Percentiles rank a stretch among this genome's conserved stretches.
These are phyloP conservation scores for Heliornis fulica DNA, from an alignment of 2,113 vertebrate species.

Conservation along the genomic window DNA sequence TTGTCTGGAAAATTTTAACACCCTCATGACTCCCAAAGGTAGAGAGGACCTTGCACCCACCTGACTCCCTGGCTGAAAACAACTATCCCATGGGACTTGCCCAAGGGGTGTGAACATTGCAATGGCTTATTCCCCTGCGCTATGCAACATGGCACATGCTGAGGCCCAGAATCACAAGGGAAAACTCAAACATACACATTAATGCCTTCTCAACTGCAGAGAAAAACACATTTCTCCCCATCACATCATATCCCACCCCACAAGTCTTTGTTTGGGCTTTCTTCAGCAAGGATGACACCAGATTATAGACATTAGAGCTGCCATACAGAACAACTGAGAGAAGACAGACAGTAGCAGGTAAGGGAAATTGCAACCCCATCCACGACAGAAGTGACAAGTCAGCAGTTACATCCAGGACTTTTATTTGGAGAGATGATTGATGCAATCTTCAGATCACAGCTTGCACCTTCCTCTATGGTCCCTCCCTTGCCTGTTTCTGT, in stretches of 20 bases:
- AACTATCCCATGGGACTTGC: neutral
- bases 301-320: neutral
- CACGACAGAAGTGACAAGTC: neutral
- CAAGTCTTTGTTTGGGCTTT: neutral
- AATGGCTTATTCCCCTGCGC: neutral
- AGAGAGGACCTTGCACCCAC: neutral
- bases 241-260: neutral
- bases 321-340: neutral
- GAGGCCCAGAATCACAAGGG: neutral
- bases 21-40: neutral
- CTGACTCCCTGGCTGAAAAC: neutral
- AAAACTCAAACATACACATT: neutral
- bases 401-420: neutral
- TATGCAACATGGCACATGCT: neutral
- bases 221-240: neutral
- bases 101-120: too few relatives aligned
- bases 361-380: neutral
- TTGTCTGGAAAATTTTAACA: neutral
- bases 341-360: neutral
- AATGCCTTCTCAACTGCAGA: neutral
- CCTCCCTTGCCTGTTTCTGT: neutral
- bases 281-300: neutral
- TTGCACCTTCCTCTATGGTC: neutral
- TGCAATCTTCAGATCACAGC: neutral
- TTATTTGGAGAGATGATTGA: accelerated